A percentile compares a stretch with the other conserved stretches of the same genome.
Conservation (phyloP, 64 coral and sea anemone species). For the Pachyseris speciosa region DNA sequence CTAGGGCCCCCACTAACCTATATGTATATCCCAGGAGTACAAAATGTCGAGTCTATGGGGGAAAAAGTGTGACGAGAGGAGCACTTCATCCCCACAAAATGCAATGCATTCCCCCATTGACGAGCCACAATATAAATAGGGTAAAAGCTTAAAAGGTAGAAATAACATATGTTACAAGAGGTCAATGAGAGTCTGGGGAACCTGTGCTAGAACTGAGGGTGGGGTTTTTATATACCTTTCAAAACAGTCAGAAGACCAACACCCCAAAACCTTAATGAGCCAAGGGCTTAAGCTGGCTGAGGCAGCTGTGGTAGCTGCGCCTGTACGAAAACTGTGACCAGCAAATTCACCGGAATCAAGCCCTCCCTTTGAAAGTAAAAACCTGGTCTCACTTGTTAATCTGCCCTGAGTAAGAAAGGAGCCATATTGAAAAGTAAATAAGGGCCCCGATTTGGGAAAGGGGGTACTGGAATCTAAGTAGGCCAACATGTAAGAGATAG, state of each 20-base stretch:
- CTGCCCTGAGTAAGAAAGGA: conserved; percentile 26
- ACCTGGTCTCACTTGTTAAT: conserved; percentile 28
- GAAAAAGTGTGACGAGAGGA: not conserved
- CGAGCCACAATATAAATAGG: too few species aligned
- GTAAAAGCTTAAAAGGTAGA: too few species aligned
- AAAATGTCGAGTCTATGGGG: not conserved
- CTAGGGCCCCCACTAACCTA: too few species aligned
- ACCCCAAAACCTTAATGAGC: conserved; percentile 47
- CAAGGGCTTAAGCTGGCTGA: not conserved
- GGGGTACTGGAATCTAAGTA: not conserved
- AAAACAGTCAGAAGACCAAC: conserved; percentile 70
- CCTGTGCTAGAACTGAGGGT: not conserved
- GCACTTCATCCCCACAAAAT: not conserved
- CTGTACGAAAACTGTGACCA: conserved; percentile 57
- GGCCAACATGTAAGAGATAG: conserved; percentile 23
- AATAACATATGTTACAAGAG: too few species aligned
- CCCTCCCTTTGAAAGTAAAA: conserved; percentile 10
- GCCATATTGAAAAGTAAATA: conserved; percentile 39
- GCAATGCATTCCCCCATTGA: not conserved
- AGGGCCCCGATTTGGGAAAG: conserved; percentile 5
- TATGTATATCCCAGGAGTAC: too few species aligned
- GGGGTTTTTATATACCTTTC: conserved; percentile 62
- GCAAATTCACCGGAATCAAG: conserved; percentile 27
- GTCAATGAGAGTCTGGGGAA: not conserved
- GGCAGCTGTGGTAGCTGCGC: conserved; percentile 50